A percentile compares a stretch with the other conserved stretches of the same genome.
Conservation (phyloP, 2,888 invertebrate species). For the Heliconius erato region DNA sequence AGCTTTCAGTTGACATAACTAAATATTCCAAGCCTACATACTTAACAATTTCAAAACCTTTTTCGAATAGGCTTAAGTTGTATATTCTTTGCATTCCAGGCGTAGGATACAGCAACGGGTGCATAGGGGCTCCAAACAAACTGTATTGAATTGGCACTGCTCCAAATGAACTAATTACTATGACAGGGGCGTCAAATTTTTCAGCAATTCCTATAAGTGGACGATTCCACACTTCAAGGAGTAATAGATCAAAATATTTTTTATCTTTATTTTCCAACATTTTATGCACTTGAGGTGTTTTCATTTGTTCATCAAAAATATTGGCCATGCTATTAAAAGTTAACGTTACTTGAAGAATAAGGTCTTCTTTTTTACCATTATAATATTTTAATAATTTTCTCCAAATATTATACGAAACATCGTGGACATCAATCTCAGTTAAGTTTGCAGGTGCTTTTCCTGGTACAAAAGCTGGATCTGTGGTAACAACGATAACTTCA, state of each 20-base stretch:
- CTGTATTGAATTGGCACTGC: conserved; percentile 28
- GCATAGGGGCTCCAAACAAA: conserved; percentile 49
- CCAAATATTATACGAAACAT: conserved; percentile 56
- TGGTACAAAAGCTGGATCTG: conserved; percentile 60
- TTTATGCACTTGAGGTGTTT: conserved; percentile 43
- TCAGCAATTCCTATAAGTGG: conserved; percentile 46
- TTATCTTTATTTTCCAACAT: conserved; percentile 47
- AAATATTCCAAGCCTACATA: conserved; percentile 22
- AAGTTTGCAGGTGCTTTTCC: conserved; percentile 57
- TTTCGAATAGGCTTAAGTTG: conserved; percentile 58
- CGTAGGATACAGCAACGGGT: conserved; percentile 51
- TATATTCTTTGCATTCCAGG: conserved; percentile 49
- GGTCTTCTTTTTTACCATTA: conserved; percentile 30
- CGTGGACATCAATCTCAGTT: conserved; percentile 65
- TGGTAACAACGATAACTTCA: conserved; percentile 65
- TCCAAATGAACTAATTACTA: conserved; percentile 53
- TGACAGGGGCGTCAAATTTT: conserved; percentile 52
- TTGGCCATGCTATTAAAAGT: conserved; percentile 40
- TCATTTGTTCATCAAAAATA: conserved; percentile 45
- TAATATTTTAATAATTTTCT: conserved; percentile 29
- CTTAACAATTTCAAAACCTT: conserved; percentile 49
- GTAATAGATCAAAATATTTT: conserved; percentile 49
- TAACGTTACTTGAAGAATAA: conserved; percentile 23
- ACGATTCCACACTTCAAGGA: conserved; percentile 54
- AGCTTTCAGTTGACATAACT: conserved; percentile 20